Evolutionary conservation across 2,113 vertebrate species (phyloP).

Genomic region (Ptyas mucosa): DNA sequence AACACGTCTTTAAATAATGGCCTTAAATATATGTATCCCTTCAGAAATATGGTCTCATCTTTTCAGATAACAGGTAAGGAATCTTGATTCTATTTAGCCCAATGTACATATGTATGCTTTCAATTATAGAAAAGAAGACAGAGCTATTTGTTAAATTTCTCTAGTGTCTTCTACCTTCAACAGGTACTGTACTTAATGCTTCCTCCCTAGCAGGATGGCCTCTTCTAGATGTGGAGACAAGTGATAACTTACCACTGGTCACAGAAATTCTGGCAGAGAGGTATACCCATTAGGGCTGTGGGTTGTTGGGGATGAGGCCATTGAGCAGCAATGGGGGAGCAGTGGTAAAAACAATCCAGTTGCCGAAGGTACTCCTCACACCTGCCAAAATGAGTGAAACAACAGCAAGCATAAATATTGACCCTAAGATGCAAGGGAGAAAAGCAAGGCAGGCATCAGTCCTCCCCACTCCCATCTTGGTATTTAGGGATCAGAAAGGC

Average conservation of each 20-base stretch:
- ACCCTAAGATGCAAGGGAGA: background rate
- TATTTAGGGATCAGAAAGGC: background rate
- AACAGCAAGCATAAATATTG: background rate
- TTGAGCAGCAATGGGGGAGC: constrained; percentile 72
- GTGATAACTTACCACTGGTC: constrained; percentile 72
- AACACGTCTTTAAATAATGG: background rate
- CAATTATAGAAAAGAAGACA: background rate
- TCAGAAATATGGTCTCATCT: background rate
- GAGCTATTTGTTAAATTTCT: background rate
- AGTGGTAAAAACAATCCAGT: constrained; percentile 72
- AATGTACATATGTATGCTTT: background rate
- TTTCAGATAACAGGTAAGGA: background rate
- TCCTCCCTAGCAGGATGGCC: background rate
- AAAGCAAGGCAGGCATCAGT: background rate
- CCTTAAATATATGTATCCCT: background rate
- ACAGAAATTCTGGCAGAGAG: constrained; percentile 81
- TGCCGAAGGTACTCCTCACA: constrained; percentile 65
- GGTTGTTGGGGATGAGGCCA: constrained; percentile 68
- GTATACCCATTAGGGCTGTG: constrained; percentile 58
- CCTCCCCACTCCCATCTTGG: too few species aligned
- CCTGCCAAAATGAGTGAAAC: constrained; percentile 24
- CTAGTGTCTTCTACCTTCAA: background rate
- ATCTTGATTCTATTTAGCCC: background rate
- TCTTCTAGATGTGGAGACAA: background rate
- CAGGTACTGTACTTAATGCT: background rate